Evolutionary conservation across 2,888 invertebrate species (phyloP).

Genomic region (Andrena minutula): DNA sequence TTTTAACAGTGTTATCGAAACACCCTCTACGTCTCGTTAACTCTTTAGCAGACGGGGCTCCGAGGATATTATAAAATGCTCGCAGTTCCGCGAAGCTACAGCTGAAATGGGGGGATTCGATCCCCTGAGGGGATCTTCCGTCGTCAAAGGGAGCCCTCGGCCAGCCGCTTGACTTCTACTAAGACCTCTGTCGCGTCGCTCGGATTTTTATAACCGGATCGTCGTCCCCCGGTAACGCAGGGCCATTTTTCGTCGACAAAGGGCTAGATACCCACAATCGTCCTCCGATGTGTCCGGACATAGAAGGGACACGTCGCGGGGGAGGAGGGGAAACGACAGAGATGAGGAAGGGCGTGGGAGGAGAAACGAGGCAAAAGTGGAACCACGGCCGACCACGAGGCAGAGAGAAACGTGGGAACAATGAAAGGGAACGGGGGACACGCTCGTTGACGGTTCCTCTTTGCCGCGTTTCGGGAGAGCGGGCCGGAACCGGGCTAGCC

Average conservation of each 20-base stretch:
- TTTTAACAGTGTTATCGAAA: constrained; percentile 16
- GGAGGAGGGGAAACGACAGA: background rate
- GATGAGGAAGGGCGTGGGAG: background rate
- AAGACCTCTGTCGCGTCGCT: constrained; percentile 35
- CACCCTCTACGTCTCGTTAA: constrained; percentile 7
- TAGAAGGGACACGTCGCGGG: background rate
- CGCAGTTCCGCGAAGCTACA: background rate
- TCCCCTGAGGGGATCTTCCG: constrained; percentile 25
- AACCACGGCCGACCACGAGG: background rate
- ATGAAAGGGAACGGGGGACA: constrained; percentile 9
- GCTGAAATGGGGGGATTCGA: background rate
- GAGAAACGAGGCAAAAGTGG: constrained; percentile 2
- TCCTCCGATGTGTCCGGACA: constrained; percentile 7
- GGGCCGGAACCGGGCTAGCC: constrained; percentile 25
- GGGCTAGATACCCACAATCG: constrained; percentile 12
- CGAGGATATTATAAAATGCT: background rate
- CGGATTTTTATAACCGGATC: constrained; percentile 43
- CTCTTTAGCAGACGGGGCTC: background rate
- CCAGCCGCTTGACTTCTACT: constrained; percentile 11
- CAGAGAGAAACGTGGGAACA: constrained; percentile 11
- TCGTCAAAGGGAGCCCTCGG: constrained; percentile 5
- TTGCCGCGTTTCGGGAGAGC: background rate
- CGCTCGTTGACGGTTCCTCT: constrained; percentile 18
- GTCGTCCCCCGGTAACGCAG: constrained; percentile 27
- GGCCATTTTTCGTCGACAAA: constrained; percentile 18